Percentiles rank a stretch among this genome's conserved stretches.
phyloP scores from a whole-genome alignment of 1,140 invertebrate species.

The Chironomus tepperi region DNA sequence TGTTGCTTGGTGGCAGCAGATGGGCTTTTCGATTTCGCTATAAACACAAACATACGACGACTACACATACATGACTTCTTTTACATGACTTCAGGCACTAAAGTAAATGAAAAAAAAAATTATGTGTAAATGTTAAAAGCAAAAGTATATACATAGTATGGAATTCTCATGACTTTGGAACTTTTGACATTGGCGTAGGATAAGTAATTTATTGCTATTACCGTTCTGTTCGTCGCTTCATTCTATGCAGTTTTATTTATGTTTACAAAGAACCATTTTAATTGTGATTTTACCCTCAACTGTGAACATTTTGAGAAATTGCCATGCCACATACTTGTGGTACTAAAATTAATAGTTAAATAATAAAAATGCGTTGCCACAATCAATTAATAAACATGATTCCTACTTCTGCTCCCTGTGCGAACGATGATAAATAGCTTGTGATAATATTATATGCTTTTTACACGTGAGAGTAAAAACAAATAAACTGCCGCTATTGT shows the following conservation, averaged over 20 bases:
- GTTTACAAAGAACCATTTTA: too few species aligned
- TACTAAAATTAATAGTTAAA: too few species aligned
- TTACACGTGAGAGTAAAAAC: neutral
- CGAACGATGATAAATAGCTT: constrained; percentile 2
- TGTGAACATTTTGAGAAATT: too few species aligned
- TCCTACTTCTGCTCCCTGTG: neutral
- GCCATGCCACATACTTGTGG: too few species aligned
- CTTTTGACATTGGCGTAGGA: too few species aligned
- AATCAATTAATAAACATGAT: too few species aligned
- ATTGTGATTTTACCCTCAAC: too few species aligned
- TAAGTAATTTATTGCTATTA: too few species aligned
- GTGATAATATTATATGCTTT: neutral
- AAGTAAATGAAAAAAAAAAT: neutral
- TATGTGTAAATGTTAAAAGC: neutral
- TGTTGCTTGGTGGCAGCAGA: neutral
- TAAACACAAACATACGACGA: neutral
- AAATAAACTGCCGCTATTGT: neutral
- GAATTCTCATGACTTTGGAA: too few species aligned
- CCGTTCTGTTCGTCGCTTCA: too few species aligned
- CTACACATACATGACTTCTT: neutral
- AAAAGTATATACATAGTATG: neutral
- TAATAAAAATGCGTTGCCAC: too few species aligned
- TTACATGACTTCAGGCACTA: neutral
- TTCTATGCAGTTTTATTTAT: too few species aligned
- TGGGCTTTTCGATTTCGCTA: constrained; percentile 1